Base-by-base conservation (phyloP, 2,888 invertebrate species). In the Steinernema carpocapsae region DNA sequence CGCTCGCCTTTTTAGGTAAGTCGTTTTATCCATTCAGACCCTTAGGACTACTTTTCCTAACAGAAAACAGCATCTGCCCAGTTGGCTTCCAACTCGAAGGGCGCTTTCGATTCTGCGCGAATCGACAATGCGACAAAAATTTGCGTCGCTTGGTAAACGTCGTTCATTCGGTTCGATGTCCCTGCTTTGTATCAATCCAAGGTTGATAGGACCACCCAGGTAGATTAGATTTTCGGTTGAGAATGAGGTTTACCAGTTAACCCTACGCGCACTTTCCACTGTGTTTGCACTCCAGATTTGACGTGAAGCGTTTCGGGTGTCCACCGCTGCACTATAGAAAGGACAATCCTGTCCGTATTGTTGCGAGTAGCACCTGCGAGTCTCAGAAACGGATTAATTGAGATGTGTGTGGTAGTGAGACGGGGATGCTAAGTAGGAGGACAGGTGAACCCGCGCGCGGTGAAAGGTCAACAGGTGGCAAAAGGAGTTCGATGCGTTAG, bases 1-100 rank as follows among this genome's bases (percentile, higher is more conserved):
- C 10, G 73, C 79, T 1, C 77, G 82, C 72, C 76, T 73, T 19
- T 70, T 73, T 46, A 42, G 48, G 73, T 74, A 32, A 43, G 71
- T 71, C 48, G 48, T 48, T 48, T 48, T 48, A 48, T 17, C n/a
- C 3, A 4, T 6, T 3, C n/a, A n/a, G 17, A 17, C 48, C 19
- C n/a, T 3, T 48, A 6, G 48, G 19, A 17, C 48, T 19, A 3
- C 6, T 19, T 48, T 6, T 17, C 4, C n/a, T 17, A 10, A 48
- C 48, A 48, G 48, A 48, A 48, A 48, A 48, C 48, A 19, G n/a
- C 48, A 48, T 10, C 17, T n/a, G 17, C 17, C 19, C 48, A 17
- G n/a, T 48, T 48, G 48, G 48, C 48, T 48, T 19, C 48, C 48
- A 17, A 19, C n/a, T n/a, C 48, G 48, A 48, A 48, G 19, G n/a